Percentiles rank a stretch among this genome's conserved stretches.
These are phyloP conservation scores for Aurelia sp. DNA, from an alignment of 30 jellyfish, hydroid and myxozoan species.

Conservation along the genomic window DNA sequence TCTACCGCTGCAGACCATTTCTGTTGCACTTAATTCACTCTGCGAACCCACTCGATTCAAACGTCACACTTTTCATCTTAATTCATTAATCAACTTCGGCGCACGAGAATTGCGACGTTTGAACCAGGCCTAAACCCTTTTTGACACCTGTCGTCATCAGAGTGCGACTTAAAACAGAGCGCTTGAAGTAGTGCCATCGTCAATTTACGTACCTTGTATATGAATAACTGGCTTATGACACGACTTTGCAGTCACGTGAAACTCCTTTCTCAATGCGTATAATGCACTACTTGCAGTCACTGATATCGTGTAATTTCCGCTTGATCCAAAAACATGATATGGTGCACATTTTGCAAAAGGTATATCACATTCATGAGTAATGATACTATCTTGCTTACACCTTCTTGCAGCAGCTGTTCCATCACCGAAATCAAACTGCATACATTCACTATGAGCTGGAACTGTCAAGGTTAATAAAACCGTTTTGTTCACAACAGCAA, in stretches of 20 bases:
- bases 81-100: no score
- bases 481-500: constrained; percentile 22
- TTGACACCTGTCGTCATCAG: no score
- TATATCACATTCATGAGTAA: constrained; percentile 3
- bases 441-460: constrained; percentile 51
- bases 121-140: no score
- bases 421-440: constrained; percentile 21
- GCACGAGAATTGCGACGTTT: no score
- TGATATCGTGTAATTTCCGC: constrained; percentile 21
- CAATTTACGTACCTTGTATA: constrained; percentile 20
- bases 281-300: constrained; percentile 40
- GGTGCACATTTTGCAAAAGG: not conserved
- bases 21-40: no score
- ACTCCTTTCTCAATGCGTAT: constrained; percentile 1
- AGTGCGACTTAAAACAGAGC: no score
- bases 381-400: not conserved
- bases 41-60: no score
- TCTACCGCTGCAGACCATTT: no score
- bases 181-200: no score
- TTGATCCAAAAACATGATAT: no score
- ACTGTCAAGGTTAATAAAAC: constrained; percentile 4
- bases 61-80: no score
- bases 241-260: constrained; percentile 30
- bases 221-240: constrained; percentile 26
- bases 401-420: not conserved